Base-by-base conservation (phyloP, 2,888 invertebrate species). In the Polymixis flavicincta region DNA sequence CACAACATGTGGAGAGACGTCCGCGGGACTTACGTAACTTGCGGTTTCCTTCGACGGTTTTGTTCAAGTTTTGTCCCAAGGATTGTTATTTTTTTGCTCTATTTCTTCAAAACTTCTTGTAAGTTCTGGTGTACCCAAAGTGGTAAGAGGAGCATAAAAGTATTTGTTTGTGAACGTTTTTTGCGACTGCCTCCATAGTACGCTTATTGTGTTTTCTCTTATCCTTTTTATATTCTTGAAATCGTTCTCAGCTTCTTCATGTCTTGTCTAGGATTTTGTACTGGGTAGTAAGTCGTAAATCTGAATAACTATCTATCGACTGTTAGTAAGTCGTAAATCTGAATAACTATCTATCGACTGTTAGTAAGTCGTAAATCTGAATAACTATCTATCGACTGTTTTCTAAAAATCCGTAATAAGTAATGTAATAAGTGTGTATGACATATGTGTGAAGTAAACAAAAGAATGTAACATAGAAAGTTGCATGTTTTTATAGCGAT, bases 1-100 rank as follows among this genome's bases (percentile, higher is more conserved):
- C 86, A 90, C 74, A 82, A 78, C 68, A 84, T 82, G 80, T 77
- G 75, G 78, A 85, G 74, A 88, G 81, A 86, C 69, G 79, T 85
- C 74, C 69, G 79, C 78, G 78, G 63, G 54, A 67, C 22, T 83
- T 84, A 73, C 45, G 66, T 78, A 82, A 85, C 60, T 73, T 50
- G 68, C 19, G 52, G 78, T 82, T 83, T 77, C 60, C 70, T 83
- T 77, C 60, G 65, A 63, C 61, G 32, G 72, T 71, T 76, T 65
- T 78, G 71, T 74, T 65, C 19, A 74, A 82, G 68, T 70, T 74
- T 82, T 4, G 6, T 70, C n/a, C 54, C 63, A 61, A 54, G 63
- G 22, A 68, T 71, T 74, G 45, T 61, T 73, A 25, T n/a, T 66
- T 70, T 70, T 71, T 72, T 75, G 65, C 61, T 65, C 54, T 57